Evolutionary conservation across 2,797 vertebrate genomes (phyloP).

Genomic region (Xenentodon cancila): DNA sequence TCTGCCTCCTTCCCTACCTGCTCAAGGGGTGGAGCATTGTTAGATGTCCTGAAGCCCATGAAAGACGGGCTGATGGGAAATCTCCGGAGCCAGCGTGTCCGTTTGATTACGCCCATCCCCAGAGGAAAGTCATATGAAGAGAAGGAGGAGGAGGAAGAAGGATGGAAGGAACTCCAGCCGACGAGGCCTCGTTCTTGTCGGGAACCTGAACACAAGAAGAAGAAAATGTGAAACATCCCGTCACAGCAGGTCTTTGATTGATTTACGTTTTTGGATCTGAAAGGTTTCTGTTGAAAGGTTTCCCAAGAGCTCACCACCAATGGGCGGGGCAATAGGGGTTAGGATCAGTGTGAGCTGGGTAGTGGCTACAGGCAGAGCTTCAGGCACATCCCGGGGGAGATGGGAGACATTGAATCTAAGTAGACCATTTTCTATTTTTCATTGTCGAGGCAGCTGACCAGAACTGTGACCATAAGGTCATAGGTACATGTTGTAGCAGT

Average conservation of each 20-base stretch:
- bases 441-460: too few relatives aligned
- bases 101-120: slow-evolving; percentile 85
- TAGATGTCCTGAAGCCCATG: slow-evolving; percentile 74
- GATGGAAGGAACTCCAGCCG: slow-evolving; percentile 82
- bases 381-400: too few relatives aligned
- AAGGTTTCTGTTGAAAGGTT: too few relatives aligned
- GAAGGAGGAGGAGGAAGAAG: slow-evolving; percentile 2
- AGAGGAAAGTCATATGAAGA: slow-evolving; percentile 90
- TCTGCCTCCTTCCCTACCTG: slow-evolving; percentile 15
- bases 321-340: too few relatives aligned
- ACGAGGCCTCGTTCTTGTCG: slow-evolving; percentile 89
- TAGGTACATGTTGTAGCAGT: too few relatives aligned
- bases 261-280: too few relatives aligned
- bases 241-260: background rate
- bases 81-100: slow-evolving; percentile 75
- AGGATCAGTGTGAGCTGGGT: too few relatives aligned
- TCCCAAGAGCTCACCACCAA: too few relatives aligned
- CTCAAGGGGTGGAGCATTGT: background rate
- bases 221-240: background rate
- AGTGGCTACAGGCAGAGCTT: too few relatives aligned
- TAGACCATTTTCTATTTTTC: too few relatives aligned
- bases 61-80: slow-evolving; percentile 92
- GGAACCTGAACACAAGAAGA: slow-evolving; percentile 77
- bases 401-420: too few relatives aligned
- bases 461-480: too few relatives aligned